Percentiles rank a stretch among this genome's conserved stretches.
phyloP scores from a whole-genome alignment of 1,140 invertebrate genomes.

The Cephus cinctus region DNA sequence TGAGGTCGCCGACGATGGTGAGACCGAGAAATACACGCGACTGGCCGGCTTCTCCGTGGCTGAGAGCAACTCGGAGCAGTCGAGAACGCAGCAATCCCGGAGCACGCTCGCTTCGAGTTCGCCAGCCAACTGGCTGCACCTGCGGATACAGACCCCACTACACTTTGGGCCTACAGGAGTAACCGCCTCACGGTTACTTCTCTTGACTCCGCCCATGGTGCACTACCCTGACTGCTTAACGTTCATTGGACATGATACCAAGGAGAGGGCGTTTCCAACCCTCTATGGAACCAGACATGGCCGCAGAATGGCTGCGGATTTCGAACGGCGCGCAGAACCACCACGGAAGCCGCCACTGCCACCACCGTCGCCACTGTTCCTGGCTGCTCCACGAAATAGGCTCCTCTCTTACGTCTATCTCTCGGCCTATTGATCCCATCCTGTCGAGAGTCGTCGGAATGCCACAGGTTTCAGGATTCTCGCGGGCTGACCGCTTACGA shows the following conservation, averaged over 20 bases:
- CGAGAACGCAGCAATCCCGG: conserved; percentile 16
- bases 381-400: conserved; percentile 21
- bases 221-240: not conserved
- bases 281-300: conserved; percentile 30
- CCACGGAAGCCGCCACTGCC: too few species aligned
- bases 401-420: conserved; percentile 26
- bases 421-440: conserved; percentile 27
- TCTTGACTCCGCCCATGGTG: too few species aligned
- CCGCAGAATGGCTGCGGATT: conserved; percentile 46
- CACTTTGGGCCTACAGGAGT: conserved; percentile 5
- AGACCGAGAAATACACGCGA: too few species aligned
- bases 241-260: conserved; percentile 24
- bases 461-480: conserved; percentile 39
- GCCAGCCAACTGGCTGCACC: conserved; percentile 45
- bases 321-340: not conserved
- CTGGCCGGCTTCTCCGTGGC: conserved; percentile 1
- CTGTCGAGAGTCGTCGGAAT: conserved; percentile 21
- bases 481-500: conserved; percentile 26
- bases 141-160: conserved; percentile 29
- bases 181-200: too few species aligned
- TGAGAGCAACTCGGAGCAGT: not conserved
- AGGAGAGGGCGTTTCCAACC: conserved; percentile 32
- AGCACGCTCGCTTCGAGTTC: conserved; percentile 45
- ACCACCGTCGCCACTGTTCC: conserved; percentile 10
- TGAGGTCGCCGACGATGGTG: too few species aligned